These are phyloP conservation scores for Synanthedon formicaeformis DNA, from an alignment of 2,888 invertebrate species.

Conservation along the genomic window DNA sequence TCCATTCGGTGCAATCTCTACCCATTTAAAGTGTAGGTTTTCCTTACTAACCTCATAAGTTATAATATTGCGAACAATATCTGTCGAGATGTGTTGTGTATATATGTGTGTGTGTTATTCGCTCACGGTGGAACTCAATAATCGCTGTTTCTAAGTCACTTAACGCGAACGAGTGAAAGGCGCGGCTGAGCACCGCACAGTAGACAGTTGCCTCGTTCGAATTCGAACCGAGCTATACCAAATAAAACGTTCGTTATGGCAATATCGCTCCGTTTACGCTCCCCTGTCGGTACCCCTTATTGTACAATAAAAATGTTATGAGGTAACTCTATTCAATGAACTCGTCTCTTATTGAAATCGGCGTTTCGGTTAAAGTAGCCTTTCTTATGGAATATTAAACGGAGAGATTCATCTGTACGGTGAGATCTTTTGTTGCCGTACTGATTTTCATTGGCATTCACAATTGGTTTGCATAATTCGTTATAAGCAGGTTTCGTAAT, in stretches of 20 bases:
- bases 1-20: too few relatives aligned
- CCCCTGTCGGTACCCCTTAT: slow-evolving; percentile 49
- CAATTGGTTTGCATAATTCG: background rate
- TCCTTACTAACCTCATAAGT: background rate
- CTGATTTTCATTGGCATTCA: slow-evolving; percentile 30
- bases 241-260: slow-evolving; percentile 41
- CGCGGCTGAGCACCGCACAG: slow-evolving; percentile 5
- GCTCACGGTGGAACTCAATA: slow-evolving; percentile 26
- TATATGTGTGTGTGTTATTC: slow-evolving; percentile 14
- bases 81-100: slow-evolving; percentile 2
- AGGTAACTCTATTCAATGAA: slow-evolving; percentile 66
- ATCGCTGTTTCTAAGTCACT: slow-evolving; percentile 46
- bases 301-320: slow-evolving; percentile 68
- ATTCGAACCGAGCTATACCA: slow-evolving; percentile 12
- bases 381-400: slow-evolving; percentile 46
- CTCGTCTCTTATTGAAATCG: slow-evolving; percentile 62
- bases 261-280: slow-evolving; percentile 47
- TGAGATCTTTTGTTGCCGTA: slow-evolving; percentile 26
- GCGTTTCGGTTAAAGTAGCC: slow-evolving; percentile 48
- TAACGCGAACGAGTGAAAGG: slow-evolving; percentile 24
- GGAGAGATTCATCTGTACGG: slow-evolving; percentile 26
- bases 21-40: background rate
- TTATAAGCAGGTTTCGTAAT: too few relatives aligned
- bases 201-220: slow-evolving; percentile 6
- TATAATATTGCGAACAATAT: slow-evolving; percentile 11